Evolutionary conservation across 2,113 vertebrate species (phyloP), one percentile per base, ranked within the genome.

Genomic region (Todiramphus saurophagus): DNA sequence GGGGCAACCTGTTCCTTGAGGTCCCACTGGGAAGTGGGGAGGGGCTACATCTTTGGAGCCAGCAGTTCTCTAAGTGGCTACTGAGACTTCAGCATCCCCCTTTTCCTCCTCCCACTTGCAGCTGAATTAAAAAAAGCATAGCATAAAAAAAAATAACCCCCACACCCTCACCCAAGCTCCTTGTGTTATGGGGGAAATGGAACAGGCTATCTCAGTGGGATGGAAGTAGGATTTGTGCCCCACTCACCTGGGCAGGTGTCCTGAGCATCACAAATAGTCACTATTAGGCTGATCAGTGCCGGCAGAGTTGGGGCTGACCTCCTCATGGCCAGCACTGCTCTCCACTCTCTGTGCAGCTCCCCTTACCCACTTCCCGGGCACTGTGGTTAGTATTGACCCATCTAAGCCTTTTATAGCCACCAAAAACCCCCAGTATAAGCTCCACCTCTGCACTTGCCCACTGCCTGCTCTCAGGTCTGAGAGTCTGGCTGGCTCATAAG

Each of bases 241-340:
- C 46, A 68, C 91, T 95, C 73, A 95, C 93, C 85, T 41, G 93
- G 87, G 55, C 91, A 95, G 73, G 68, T 83, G 63, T 95, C 59
- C 59, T 92, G 53, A n/a, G 73, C 28, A 55, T 68, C 41, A 35
- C n/a, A 87, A 43, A 53, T 23, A 25, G 18, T 50, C 0, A 13
- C 63, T 60, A 39, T 50, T 23, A 93, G 81, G 50, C 53, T 87
- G 43, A 95, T 63, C 25, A 96, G 43, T 33, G 48, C 21, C 55
- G 95, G 27, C 31, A 96, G 17, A 2, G 25, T 9, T 72, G 43
- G 37, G 20, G 43, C 46, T 67, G 53, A 37, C 15, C 7, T 33
- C 20, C 19, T 63, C 95, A 96, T 83, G 50, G 58, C 81, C 3
- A 9, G 46, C 10, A 9, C 37, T 8, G 27, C 27, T 46, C 74